These are phyloP conservation scores for Lipophrys pholis DNA, from an alignment of 2,113 vertebrate species.

Conservation along the genomic window DNA sequence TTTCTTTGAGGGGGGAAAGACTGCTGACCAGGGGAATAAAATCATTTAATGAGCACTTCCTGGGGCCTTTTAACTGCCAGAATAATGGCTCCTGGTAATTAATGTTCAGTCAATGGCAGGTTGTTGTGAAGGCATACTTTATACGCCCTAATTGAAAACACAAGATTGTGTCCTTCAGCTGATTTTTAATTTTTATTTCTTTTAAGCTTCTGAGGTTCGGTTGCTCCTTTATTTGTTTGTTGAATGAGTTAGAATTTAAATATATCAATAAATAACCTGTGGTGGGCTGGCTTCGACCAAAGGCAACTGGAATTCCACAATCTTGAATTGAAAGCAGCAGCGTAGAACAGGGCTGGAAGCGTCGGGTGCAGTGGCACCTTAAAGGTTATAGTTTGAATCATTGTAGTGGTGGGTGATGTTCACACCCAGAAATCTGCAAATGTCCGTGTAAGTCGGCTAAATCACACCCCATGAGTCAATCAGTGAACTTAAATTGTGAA, in stretches of 20 bases:
- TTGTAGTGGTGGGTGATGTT: no score
- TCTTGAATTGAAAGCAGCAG: no score
- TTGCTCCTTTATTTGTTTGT: neutral
- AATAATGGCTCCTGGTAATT: conserved; percentile 77
- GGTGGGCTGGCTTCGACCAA: no score
- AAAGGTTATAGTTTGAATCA: neutral
- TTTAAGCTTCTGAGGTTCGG: conserved; percentile 16
- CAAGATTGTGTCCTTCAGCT: conserved; percentile 60
- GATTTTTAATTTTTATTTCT: conserved; percentile 7
- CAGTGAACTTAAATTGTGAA: no score
- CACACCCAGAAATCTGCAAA: neutral
- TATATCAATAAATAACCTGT: no score
- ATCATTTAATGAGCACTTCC: conserved; percentile 68
- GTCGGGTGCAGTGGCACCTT: conserved; percentile 4
- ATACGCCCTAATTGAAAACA: conserved; percentile 79
- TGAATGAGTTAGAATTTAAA: no score
- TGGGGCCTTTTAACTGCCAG: conserved; percentile 52
- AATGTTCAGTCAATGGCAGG: conserved; percentile 66
- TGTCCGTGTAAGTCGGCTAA: no score
- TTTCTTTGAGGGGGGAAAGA: conserved; percentile 37
- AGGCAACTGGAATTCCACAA: no score
- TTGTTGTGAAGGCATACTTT: conserved; percentile 50
- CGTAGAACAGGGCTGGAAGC: neutral
- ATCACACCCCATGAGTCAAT: no score
- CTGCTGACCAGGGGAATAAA: conserved; percentile 62